Evolutionary conservation across 2,113 vertebrate genomes (phyloP).

Genomic region (Scolopax mira): DNA sequence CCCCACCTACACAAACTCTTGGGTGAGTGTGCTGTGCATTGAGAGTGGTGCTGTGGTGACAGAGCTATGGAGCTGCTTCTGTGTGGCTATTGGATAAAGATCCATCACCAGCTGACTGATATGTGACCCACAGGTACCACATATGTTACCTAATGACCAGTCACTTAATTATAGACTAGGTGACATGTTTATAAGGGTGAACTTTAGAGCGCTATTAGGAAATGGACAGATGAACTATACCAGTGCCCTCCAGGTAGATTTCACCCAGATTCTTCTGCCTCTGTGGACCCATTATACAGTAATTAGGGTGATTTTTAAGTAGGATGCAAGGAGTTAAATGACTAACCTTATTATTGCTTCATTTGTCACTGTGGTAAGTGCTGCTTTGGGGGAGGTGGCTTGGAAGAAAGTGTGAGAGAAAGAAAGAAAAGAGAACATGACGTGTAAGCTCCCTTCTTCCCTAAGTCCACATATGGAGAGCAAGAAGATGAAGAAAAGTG

Average conservation of each 20-base stretch:
- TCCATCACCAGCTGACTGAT: slow-evolving; percentile 92
- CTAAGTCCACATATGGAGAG: background rate
- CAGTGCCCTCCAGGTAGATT: slow-evolving; percentile 79
- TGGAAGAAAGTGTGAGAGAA: background rate
- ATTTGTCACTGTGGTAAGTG: slow-evolving; percentile 85
- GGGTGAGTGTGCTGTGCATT: background rate
- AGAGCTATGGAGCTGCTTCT: slow-evolving; percentile 60
- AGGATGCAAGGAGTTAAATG: slow-evolving; percentile 97
- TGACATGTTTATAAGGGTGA: slow-evolving; percentile 99
- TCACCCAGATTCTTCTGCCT: slow-evolving; percentile 84
- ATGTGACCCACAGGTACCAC: slow-evolving; percentile 86
- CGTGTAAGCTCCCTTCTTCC: background rate
- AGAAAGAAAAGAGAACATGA: background rate
- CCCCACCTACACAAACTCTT: background rate
- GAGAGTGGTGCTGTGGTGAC: slow-evolving; percentile 29
- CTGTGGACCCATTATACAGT: slow-evolving; percentile 90
- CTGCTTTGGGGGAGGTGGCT: slow-evolving; percentile 62
- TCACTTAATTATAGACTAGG: slow-evolving; percentile 88
- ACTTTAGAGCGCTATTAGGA: slow-evolving; percentile 93
- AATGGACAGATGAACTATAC: slow-evolving; percentile 83
- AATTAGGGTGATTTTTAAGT: slow-evolving; percentile 93
- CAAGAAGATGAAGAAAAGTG: background rate
- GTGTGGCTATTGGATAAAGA: slow-evolving; percentile 86
- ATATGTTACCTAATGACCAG: slow-evolving; percentile 87
- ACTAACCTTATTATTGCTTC: slow-evolving; percentile 87